Evolutionary conservation across 1,140 invertebrate genomes (phyloP).

Genomic region (Odontomachus brunneus): DNA sequence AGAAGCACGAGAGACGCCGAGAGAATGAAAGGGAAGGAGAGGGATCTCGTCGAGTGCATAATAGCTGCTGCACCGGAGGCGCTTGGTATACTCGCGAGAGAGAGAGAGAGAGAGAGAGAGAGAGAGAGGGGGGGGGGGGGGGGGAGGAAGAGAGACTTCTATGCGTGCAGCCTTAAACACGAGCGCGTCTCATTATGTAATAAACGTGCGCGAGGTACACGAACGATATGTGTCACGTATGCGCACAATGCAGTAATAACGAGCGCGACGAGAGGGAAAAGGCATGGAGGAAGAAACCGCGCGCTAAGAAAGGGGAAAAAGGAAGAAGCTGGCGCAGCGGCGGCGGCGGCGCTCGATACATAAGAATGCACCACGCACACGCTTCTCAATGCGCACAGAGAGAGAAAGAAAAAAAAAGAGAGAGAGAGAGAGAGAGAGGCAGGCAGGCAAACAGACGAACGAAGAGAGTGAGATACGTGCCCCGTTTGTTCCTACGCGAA

Average conservation of each 20-base stretch:
- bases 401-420: no score
- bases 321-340: neutral
- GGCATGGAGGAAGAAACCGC: slow-evolving; percentile 11
- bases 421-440: no score
- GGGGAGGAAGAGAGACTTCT: neutral
- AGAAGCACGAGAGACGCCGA: neutral
- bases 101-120: no score
- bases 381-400: slow-evolving; percentile 18
- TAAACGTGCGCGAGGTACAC: slow-evolving; percentile 51
- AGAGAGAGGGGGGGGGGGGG: neutral
- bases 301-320: neutral
- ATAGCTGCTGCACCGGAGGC: slow-evolving; percentile 36
- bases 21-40: neutral
- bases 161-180: slow-evolving; percentile 50
- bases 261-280: slow-evolving; percentile 29
- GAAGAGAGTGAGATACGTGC: no score
- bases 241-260: slow-evolving; percentile 52
- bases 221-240: slow-evolving; percentile 59
- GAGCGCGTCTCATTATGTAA: slow-evolving; percentile 57
- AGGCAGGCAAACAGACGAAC: no score
- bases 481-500: neutral
- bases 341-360: slow-evolving; percentile 10
- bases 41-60: slow-evolving; percentile 42
- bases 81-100: slow-evolving; percentile 29
- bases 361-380: slow-evolving; percentile 8